Percentiles rank a stretch among this genome's conserved stretches.
These are phyloP conservation scores for Drosophila sp. DNA, from an alignment of 1,140 invertebrate genomes.

Conservation along the genomic window DNA sequence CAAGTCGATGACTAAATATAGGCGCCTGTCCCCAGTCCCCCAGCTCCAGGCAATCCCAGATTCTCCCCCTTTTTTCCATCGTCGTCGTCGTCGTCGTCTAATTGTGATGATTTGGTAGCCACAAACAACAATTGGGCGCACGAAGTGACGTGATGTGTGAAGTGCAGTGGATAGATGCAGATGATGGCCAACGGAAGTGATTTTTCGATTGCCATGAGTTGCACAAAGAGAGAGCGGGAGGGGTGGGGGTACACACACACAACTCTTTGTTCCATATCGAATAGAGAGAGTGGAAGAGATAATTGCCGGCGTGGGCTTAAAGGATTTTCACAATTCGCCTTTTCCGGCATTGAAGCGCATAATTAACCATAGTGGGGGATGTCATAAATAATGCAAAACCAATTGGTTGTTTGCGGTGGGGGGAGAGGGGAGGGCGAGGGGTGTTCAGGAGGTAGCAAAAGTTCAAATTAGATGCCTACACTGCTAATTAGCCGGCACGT, in stretches of 20 bases:
- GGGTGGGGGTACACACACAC: not conserved
- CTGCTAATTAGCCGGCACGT: conserved; percentile 47
- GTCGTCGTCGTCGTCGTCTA: conserved; percentile 31
- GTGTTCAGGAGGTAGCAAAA: not conserved
- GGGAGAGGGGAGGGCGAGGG: conserved; percentile 9
- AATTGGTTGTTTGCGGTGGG: conserved; percentile 42
- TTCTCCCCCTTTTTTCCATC: conserved; percentile 14
- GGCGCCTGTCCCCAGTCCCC: conserved; percentile 12
- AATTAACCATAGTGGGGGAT: conserved; percentile 57
- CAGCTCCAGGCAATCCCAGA: not conserved
- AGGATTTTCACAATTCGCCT: conserved; percentile 62
- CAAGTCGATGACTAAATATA: conserved; percentile 56
- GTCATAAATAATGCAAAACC: conserved; percentile 70
- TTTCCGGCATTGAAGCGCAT: conserved; percentile 61
- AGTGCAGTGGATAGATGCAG: conserved; percentile 66
- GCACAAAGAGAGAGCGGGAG: no score
- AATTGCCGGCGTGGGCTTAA: conserved; percentile 38
- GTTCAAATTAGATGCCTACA: conserved; percentile 25
- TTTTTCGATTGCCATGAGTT: conserved; percentile 49
- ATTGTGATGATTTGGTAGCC: conserved; percentile 71
- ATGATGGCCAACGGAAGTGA: conserved; percentile 61
- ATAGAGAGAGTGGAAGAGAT: not conserved
- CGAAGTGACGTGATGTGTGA: conserved; percentile 69
- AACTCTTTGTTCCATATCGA: not conserved
- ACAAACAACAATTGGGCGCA: conserved; percentile 66